A percentile compares a stretch with the other conserved stretches of the same genome.
Evolutionary conservation across 2,113 vertebrate species (phyloP).

Genomic region (Mus spicilegus): DNA sequence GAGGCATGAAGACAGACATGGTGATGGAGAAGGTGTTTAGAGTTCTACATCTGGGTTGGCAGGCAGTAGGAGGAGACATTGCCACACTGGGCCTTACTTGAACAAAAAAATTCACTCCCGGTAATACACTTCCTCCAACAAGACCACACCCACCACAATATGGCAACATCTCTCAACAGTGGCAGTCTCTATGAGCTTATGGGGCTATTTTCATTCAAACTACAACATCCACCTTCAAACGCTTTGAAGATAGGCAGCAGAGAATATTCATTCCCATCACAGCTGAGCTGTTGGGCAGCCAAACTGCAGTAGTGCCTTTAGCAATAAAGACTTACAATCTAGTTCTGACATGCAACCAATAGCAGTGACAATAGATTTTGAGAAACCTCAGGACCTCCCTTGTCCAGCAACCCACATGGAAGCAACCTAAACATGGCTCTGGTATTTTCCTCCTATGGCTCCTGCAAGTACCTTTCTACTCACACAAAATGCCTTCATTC

Average conservation of each 20-base stretch:
- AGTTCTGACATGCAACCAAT: background rate
- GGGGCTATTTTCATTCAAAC: background rate
- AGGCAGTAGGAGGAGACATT: background rate
- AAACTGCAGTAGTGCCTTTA: background rate
- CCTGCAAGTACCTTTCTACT: background rate
- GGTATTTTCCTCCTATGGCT: background rate
- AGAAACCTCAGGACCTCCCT: background rate
- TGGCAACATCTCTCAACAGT: background rate
- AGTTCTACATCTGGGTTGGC: background rate
- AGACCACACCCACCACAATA: background rate
- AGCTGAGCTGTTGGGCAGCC: too few species aligned
- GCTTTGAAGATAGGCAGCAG: background rate
- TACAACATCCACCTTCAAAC: background rate
- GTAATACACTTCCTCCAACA: background rate
- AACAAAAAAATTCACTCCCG: background rate
- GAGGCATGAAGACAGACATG: background rate
- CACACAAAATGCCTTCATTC: background rate
- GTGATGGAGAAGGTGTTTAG: background rate
- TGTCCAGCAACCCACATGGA: background rate
- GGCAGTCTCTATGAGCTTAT: background rate
- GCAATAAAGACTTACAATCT: background rate
- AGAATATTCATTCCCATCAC: too few species aligned
- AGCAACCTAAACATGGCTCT: background rate
- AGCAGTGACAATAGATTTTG: background rate
- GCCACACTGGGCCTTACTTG: background rate